phyloP scores from a whole-genome alignment of 1,140 invertebrate species.

The Neodiprion fabricii region DNA sequence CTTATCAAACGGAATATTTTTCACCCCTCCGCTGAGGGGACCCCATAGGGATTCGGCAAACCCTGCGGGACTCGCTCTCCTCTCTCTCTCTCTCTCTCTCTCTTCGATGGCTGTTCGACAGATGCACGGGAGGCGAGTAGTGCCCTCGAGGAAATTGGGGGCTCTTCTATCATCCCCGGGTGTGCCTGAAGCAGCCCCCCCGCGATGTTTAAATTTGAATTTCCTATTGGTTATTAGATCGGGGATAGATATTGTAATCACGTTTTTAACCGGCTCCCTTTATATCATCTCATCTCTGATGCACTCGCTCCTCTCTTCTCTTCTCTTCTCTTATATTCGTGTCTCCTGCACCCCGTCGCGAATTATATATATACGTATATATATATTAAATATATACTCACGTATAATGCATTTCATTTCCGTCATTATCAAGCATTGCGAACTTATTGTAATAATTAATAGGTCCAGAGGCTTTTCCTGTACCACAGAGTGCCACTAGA shows the following conservation, averaged over 20 bases:
- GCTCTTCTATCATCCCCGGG: neutral
- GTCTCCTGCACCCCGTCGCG: no score
- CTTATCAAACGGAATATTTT: neutral
- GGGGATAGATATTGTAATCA: slow-evolving; percentile 56
- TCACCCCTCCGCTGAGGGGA: neutral
- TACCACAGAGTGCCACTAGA: no score
- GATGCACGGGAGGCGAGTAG: slow-evolving; percentile 24
- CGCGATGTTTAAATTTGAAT: slow-evolving; percentile 9
- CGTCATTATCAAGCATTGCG: no score
- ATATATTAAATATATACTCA: no score
- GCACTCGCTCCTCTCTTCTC: no score
- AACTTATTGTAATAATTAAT: no score
- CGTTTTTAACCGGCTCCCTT: slow-evolving; percentile 44
- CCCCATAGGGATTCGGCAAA: neutral
- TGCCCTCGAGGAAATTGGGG: slow-evolving; percentile 3
- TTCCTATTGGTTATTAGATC: slow-evolving; percentile 42
- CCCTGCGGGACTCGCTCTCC: neutral
- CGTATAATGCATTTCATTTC: no score
- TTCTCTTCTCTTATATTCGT: no score
- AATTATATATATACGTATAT: no score
- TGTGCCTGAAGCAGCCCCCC: slow-evolving; percentile 9
- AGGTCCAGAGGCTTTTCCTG: no score
- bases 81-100: no score
- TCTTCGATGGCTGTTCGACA: slow-evolving; percentile 21
- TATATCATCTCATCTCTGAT: no score